Conservation (phyloP, 1,140 invertebrate species). For the Sesamia nonagrioides region DNA sequence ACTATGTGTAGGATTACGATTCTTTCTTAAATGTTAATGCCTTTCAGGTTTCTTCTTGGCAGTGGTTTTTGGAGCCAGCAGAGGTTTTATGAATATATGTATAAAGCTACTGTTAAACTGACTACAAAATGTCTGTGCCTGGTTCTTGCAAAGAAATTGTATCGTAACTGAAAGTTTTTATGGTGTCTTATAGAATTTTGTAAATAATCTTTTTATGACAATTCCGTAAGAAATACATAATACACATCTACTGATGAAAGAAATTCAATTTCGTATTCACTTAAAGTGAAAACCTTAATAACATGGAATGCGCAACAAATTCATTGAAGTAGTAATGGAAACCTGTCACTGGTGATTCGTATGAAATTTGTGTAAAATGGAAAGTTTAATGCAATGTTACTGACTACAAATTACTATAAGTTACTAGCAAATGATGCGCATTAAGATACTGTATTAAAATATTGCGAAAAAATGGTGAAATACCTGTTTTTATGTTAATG, state of each 20-base stretch:
- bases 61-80: too few species aligned
- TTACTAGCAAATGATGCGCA: not conserved
- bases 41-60: too few species aligned
- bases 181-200: too few species aligned
- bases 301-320: not conserved
- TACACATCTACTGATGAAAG: not conserved
- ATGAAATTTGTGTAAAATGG: not conserved
- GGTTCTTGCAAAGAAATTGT: too few species aligned
- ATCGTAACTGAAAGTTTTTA: too few species aligned
- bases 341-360: not conserved
- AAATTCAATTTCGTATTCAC: conserved; percentile 2
- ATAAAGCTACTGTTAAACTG: too few species aligned
- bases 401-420: not conserved
- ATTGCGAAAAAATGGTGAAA: not conserved
- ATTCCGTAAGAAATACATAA: not conserved
- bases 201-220: not conserved
- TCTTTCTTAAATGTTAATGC: too few species aligned
- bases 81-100: too few species aligned
- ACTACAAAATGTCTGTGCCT: too few species aligned
- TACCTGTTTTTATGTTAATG: not conserved
- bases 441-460: not conserved
- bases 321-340: not conserved
- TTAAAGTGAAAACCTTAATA: not conserved
- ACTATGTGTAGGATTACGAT: too few species aligned
- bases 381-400: conserved; percentile 4